These are phyloP conservation scores for Elanus axillaris DNA, from an alignment of 2,113 vertebrate species.

Conservation along the genomic window DNA sequence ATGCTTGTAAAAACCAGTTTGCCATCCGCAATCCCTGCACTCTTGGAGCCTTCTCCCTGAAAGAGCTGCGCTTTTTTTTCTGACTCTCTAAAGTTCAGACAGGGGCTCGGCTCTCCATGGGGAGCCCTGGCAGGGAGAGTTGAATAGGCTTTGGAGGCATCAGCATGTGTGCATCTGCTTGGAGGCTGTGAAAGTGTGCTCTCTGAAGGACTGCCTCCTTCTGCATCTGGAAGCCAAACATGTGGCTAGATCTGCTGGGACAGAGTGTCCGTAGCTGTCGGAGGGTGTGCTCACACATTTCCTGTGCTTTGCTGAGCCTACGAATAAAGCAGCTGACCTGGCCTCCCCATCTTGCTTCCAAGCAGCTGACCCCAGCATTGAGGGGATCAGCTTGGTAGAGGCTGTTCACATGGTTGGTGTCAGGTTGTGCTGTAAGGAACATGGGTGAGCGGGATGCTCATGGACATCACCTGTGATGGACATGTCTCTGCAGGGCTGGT, in stretches of 20 bases:
- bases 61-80: neutral
- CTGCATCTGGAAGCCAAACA: neutral
- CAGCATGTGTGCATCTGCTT: neutral
- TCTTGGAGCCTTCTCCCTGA: neutral
- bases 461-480: too few species aligned
- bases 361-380: neutral
- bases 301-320: neutral
- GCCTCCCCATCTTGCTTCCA: neutral
- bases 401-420: neutral
- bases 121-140: neutral
- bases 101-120: neutral
- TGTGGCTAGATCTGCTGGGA: neutral
- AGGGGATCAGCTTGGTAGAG: neutral
- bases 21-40: neutral
- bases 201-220: neutral
- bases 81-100: neutral
- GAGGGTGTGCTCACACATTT: neutral
- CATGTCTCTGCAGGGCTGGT: neutral
- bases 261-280: fast-evolving
- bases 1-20: neutral
- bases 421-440: neutral
- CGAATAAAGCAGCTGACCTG: neutral
- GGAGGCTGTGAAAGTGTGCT: neutral
- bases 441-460: fast-evolving
- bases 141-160: neutral